Base-by-base conservation (phyloP, 2,888 invertebrate genomes). In the Cheiracanthium punctorium region DNA sequence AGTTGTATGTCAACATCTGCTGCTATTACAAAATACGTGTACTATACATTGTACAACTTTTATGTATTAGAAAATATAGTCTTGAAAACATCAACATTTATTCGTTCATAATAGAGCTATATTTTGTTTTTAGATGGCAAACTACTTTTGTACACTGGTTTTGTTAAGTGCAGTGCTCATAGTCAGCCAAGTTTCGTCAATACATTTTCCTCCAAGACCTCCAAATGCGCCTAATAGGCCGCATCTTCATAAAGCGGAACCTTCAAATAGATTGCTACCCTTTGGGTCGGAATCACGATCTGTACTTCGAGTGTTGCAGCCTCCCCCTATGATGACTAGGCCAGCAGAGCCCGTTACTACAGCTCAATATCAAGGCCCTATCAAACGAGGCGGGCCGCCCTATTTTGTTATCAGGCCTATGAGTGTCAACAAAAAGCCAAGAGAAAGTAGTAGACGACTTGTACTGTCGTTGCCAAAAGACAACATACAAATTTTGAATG, bases 401-500 rank as follows among this genome's bases (percentile, higher is more conserved):
- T 85, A 43, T 69, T 29, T 85, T 24, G 17, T 74, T 1, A 75
- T 85, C n/a, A 79, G 75, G 12, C 80, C 80, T 20, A 80, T 85
- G 73, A 41, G 37, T 17, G 37, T 48, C 29, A 76, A 41, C 20
- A 77, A 72, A 14, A 75, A n/a, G n/a, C n/a, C n/a, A n/a, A n/a
- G n/a, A n/a, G n/a, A 71, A 33, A 67, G 12, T 5, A 69, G 70
- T 33, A 52, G 79, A 52, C 10, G 85, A 8, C 75, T 86, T 8
- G 71, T 86, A 10, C 75, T 86, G n/a, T 67, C 80, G 20, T 43
- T 86, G 20, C 85, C 85, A 14, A 74, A 80, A 30, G 85, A 86
- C 52, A 86, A 86, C 30, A 76, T 86, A 37, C 80, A 80, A 28
- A 80, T 86, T 37, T 30, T 86, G 32, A 86, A 80, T 52, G 85